Evolutionary conservation across 2,113 vertebrate genomes (phyloP), one percentile per base, ranked within the genome.

Genomic region (Porphyrio hochstetteri): DNA sequence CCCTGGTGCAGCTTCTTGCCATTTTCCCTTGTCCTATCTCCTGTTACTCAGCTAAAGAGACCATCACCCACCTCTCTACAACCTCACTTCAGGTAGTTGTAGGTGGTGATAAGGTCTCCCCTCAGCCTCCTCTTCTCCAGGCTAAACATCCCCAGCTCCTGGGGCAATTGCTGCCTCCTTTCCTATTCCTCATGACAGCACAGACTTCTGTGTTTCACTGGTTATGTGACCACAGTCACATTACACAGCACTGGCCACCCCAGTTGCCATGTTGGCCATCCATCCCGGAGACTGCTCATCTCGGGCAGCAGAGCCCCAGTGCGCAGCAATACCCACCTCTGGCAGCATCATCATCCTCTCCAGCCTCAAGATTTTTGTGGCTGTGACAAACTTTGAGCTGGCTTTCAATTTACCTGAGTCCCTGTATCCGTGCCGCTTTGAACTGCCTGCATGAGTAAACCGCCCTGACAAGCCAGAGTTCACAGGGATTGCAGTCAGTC

Each of bases 241-340:
- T 36, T 21, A 42, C 28, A 31, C 64, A 57, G 21, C 31, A 28
- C 16, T 7, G 42, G 48, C 60, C 65, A 63, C 21, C 13, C 18
- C 25, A 9, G 64, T 4, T 46, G 77, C 60, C 42, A 40, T 17
- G 25, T 14, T 36, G 48, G 27, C 76, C 86, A 24, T 17, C 81
- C 86, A 27, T 17, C 48, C 18, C 10, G 2, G n/a, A 35, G 33
- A 21, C 40, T 52, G 28, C 28, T 48, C 70, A 72, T 56, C 33
- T n/a, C 0, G 1, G 50, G 38, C 20, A 72, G 46, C 59, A 53
- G 38, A 59, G 48, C 36, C 36, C 36, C 4, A 1, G 76, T 24
- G 11, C 44, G 4, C 0, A 2, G 28, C 16, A 35, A 33, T 44
- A 48, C 31, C 24, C 46, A 56, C 0, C 0, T 17, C n/a, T 17